Conservation (phyloP, 2,113 vertebrate species). For the Heptranchias perlo region DNA sequence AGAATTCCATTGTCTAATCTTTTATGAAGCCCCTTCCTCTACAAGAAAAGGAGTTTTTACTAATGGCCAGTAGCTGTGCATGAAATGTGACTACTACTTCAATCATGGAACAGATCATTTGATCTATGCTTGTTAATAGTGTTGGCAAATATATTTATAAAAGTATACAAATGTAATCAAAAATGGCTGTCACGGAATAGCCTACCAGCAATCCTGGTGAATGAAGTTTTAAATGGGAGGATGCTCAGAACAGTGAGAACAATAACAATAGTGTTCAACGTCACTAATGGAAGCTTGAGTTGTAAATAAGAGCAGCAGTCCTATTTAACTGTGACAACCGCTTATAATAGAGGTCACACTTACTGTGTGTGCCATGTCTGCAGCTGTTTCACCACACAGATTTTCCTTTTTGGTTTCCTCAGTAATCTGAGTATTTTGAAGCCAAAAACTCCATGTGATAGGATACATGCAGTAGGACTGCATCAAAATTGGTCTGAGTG, state of each 20-base stretch:
- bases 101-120: neutral
- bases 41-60: neutral
- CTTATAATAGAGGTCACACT: neutral
- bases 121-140: neutral
- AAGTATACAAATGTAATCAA: neutral
- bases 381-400: neutral
- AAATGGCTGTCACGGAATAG: neutral
- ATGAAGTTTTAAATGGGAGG: conserved; percentile 21
- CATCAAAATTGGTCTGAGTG: neutral
- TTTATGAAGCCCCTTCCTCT: neutral
- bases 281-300: neutral
- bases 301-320: neutral
- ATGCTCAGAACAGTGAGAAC: neutral
- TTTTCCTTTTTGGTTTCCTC: neutral
- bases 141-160: neutral
- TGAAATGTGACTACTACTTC: neutral
- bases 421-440: neutral
- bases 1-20: neutral
- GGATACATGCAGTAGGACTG: neutral
- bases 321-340: conserved; percentile 15
- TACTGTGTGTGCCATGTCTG: neutral
- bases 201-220: neutral
- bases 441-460: neutral
- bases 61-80: neutral
- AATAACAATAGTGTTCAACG: neutral